These are phyloP conservation scores for Lasioglossum albipes DNA, from an alignment of 1,140 invertebrate species.

Conservation along the genomic window DNA sequence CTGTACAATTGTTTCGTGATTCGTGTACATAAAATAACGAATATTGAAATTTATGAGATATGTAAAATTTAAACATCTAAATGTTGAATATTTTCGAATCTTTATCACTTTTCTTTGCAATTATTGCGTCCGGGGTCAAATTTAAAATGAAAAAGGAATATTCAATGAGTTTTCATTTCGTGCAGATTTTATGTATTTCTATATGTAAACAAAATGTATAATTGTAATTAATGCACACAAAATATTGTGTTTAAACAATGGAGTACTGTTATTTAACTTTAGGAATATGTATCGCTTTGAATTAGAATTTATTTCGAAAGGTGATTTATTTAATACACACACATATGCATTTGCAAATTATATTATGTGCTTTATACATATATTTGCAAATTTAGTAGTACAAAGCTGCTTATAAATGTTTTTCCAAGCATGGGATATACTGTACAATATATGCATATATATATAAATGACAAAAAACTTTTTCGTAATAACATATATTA, in stretches of 20 bases:
- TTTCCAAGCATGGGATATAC: neutral
- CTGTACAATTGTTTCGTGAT: constrained; percentile 13
- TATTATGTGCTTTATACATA: constrained; percentile 14
- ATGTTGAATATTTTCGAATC: constrained; percentile 6
- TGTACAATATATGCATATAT: constrained; percentile 22
- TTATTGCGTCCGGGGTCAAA: constrained; percentile 14
- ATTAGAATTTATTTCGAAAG: neutral
- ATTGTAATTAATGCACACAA: constrained; percentile 34
- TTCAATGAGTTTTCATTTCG: neutral
- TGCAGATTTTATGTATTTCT: constrained; percentile 23
- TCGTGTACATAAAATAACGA: constrained; percentile 14
- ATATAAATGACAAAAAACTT: constrained; percentile 13
- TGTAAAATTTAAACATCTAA: neutral
- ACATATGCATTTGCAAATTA: neutral
- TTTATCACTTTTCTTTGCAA: neutral
- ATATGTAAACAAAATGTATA: constrained; percentile 11
- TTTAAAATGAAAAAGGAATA: neutral
- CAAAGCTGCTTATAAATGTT: constrained; percentile 27
- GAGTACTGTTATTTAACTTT: constrained; percentile 24
- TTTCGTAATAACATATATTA: neutral
- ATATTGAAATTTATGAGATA: constrained; percentile 1
- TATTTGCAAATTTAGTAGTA: constrained; percentile 42
- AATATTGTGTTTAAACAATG: constrained; percentile 19
- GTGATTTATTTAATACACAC: constrained; percentile 17
- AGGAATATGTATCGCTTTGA: constrained; percentile 2